Conservation (phyloP, 1,140 invertebrate genomes). For the Papilio polyxenes region DNA sequence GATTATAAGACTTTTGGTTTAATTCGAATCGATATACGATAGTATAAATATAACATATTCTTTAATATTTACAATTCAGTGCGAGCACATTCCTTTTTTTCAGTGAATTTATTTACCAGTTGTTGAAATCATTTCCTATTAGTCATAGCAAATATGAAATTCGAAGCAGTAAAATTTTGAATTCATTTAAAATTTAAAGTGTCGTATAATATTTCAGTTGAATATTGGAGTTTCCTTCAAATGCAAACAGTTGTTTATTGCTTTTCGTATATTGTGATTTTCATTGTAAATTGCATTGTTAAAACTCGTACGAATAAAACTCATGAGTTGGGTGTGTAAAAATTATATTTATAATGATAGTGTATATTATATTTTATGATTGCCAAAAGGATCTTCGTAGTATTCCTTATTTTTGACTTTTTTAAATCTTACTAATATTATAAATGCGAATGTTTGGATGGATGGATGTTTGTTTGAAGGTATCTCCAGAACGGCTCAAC, state of each 20-base stretch:
- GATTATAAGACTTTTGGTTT: no score
- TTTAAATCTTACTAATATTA: no score
- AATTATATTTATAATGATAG: neutral
- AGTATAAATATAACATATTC: no score
- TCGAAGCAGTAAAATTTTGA: conserved; percentile 49
- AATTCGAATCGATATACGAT: no score
- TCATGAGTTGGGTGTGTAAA: conserved; percentile 35
- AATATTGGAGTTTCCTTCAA: conserved; percentile 54
- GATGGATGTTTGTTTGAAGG: no score
- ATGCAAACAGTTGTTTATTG: conserved; percentile 45
- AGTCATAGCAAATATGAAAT: conserved; percentile 34
- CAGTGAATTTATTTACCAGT: neutral
- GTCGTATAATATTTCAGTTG: conserved; percentile 61
- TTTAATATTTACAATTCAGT: neutral
- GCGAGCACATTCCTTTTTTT: neutral
- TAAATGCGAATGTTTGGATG: no score
- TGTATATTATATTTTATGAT: neutral
- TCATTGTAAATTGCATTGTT: conserved; percentile 19
- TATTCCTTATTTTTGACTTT: neutral
- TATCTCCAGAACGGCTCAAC: no score
- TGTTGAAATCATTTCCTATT: conserved; percentile 10
- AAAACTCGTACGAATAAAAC: neutral
- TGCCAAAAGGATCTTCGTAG: neutral
- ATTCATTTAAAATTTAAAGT: conserved; percentile 65
- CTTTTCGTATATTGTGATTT: neutral